A percentile compares a stretch with the other conserved stretches of the same genome.
phyloP scores from a whole-genome alignment of 2,888 invertebrate species.

The Drosophila paramelanica region DNA sequence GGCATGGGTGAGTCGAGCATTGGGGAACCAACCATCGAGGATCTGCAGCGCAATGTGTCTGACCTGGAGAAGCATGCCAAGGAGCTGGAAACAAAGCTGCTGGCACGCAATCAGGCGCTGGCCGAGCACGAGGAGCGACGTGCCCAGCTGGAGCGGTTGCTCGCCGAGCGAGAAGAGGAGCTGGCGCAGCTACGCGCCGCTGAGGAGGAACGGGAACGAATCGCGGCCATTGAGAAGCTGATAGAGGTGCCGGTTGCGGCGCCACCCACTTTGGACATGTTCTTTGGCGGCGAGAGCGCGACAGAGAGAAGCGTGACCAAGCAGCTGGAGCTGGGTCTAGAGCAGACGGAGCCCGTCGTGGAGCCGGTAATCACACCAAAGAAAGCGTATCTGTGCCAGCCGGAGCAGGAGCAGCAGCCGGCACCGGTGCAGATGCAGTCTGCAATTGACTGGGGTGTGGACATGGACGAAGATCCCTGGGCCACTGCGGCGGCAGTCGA shows the following conservation, averaged over 20 bases:
- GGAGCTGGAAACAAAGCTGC: conserved; percentile 83
- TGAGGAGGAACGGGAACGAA: conserved; percentile 63
- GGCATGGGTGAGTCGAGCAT: not conserved
- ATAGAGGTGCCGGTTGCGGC: conserved; percentile 48
- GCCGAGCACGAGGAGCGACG: conserved; percentile 71
- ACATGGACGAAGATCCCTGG: conserved; percentile 86
- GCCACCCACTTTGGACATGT: conserved; percentile 82
- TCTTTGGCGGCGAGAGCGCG: conserved; percentile 71
- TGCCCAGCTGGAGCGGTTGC: conserved; percentile 49
- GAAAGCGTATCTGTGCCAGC: conserved; percentile 86
- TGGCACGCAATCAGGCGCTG: conserved; percentile 74
- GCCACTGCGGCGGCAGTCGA: conserved; percentile 86
- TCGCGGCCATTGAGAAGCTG: conserved; percentile 56
- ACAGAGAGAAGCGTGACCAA: conserved; percentile 16
- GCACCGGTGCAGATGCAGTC: not conserved
- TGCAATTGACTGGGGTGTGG: conserved; percentile 65
- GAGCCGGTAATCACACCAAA: conserved; percentile 86
- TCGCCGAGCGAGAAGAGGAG: conserved; percentile 49
- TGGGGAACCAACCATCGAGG: conserved; percentile 84
- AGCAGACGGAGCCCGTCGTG: conserved; percentile 73
- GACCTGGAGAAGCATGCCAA: conserved; percentile 84
- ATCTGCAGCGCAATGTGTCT: conserved; percentile 83
- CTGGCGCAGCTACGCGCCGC: conserved; percentile 55
- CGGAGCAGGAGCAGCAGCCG: conserved; percentile 42
- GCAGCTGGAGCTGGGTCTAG: conserved; percentile 39